Conservation (phyloP, 2,888 invertebrate species). For the Pristionchus exspectatus region DNA sequence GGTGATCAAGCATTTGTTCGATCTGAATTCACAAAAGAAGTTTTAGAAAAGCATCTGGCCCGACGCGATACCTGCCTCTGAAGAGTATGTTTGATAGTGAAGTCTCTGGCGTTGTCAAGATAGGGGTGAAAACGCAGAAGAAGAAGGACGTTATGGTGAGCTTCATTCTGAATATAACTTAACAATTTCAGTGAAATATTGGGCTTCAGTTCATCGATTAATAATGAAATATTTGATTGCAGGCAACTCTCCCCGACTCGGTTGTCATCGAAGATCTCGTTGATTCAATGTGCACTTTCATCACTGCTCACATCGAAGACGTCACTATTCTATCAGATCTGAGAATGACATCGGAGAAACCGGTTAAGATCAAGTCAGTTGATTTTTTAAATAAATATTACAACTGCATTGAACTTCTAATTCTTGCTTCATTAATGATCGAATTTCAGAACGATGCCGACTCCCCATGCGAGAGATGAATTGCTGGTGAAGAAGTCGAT, state of each 20-base stretch:
- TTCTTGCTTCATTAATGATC: no score
- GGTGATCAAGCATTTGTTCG: neutral
- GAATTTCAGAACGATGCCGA: neutral
- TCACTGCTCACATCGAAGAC: constrained; percentile 27
- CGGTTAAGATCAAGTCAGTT: neutral
- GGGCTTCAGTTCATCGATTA: neutral
- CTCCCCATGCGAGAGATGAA: neutral
- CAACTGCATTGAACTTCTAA: neutral
- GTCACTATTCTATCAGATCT: constrained; percentile 44
- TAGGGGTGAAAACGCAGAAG: neutral
- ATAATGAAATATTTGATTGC: neutral
- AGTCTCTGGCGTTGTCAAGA: neutral
- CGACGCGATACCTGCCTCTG: neutral
- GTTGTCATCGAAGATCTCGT: constrained; percentile 53
- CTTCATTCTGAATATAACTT: neutral
- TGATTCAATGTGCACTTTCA: constrained; percentile 48
- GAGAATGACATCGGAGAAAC: constrained; percentile 9
- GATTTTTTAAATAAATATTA: neutral
- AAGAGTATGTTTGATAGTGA: constrained; percentile 33
- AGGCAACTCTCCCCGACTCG: constrained; percentile 19
- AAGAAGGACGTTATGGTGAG: neutral
- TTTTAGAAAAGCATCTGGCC: neutral
- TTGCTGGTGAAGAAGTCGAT: constrained; percentile 16
- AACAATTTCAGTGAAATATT: neutral
- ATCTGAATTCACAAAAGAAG: neutral